phyloP scores from a whole-genome alignment of 2,888 invertebrate species.

The Meta bourneti region DNA sequence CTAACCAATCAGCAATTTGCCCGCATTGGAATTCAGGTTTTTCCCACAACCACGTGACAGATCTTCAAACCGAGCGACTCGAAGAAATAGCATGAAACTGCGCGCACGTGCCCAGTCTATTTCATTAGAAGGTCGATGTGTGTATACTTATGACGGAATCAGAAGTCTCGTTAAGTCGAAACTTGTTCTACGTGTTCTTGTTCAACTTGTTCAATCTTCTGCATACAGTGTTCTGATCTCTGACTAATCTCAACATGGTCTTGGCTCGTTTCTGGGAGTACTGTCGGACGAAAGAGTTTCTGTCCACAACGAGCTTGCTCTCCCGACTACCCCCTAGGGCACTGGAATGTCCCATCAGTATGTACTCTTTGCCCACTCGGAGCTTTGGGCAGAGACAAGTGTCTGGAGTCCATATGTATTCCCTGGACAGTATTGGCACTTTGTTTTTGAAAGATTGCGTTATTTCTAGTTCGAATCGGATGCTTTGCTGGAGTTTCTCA shows the following conservation, averaged over 20 bases:
- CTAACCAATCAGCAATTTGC: too few species aligned
- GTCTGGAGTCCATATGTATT: conserved; percentile 78
- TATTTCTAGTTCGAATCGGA: conserved; percentile 78
- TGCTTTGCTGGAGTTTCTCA: conserved; percentile 76
- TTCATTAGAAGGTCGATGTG: too few species aligned
- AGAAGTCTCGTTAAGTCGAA: too few species aligned
- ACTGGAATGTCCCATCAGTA: conserved; percentile 78
- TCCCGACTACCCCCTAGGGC: conserved; percentile 76
- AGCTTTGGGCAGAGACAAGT: conserved; percentile 78
- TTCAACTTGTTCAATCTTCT: background rate
- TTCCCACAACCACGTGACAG: too few species aligned
- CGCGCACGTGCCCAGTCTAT: too few species aligned
- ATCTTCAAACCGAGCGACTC: too few species aligned
- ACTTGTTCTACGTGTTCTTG: background rate
- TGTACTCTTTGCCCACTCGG: conserved; percentile 77
- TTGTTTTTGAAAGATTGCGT: conserved; percentile 79
- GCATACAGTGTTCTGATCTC: conserved; percentile 42
- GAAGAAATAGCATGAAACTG: too few species aligned
- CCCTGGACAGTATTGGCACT: conserved; percentile 78
- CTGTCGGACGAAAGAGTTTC: conserved; percentile 77
- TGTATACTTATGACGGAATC: too few species aligned
- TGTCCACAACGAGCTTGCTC: conserved; percentile 77
- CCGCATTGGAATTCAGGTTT: too few species aligned
- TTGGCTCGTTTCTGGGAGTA: conserved; percentile 70
- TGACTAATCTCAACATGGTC: conserved; percentile 50